Evolutionary conservation across 2,113 vertebrate genomes (phyloP).

Genomic region (Philantomba maxwellii): DNA sequence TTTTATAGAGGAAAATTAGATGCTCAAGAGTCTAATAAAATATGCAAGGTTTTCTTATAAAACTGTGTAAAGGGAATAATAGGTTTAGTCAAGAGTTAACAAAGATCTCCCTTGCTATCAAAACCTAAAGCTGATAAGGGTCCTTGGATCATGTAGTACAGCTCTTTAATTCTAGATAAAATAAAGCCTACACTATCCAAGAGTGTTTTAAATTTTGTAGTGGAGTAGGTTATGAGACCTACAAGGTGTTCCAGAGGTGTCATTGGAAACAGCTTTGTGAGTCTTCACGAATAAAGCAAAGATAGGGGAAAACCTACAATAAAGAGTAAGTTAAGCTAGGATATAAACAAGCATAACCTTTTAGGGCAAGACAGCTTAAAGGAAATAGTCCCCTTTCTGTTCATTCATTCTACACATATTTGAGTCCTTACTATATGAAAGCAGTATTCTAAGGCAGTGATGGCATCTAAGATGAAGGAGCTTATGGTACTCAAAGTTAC

Average conservation of each 20-base stretch:
- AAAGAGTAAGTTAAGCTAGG: not conserved
- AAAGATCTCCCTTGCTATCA: constrained; percentile 6
- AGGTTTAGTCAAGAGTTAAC: constrained; percentile 1
- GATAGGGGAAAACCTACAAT: not conserved
- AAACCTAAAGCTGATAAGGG: not conserved
- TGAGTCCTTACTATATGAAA: not conserved
- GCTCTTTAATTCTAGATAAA: constrained; percentile 25
- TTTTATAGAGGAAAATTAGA: not conserved
- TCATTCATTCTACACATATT: not conserved
- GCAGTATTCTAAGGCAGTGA: not conserved
- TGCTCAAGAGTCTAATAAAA: not conserved
- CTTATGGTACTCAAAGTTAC: not conserved
- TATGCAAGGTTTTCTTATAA: not conserved
- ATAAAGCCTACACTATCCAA: not conserved
- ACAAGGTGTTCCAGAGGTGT: not conserved
- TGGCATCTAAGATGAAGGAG: not conserved
- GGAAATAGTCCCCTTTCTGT: not conserved
- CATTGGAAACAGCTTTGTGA: not conserved
- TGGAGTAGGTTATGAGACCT: not conserved
- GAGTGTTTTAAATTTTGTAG: not conserved
- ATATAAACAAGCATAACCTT: not conserved
- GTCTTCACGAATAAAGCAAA: constrained; percentile 20
- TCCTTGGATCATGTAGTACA: not conserved
- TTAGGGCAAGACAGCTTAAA: not conserved
- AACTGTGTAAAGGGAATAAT: not conserved